phyloP scores from a whole-genome alignment of 2,888 invertebrate species.

The Sphaeridia pumilis region DNA sequence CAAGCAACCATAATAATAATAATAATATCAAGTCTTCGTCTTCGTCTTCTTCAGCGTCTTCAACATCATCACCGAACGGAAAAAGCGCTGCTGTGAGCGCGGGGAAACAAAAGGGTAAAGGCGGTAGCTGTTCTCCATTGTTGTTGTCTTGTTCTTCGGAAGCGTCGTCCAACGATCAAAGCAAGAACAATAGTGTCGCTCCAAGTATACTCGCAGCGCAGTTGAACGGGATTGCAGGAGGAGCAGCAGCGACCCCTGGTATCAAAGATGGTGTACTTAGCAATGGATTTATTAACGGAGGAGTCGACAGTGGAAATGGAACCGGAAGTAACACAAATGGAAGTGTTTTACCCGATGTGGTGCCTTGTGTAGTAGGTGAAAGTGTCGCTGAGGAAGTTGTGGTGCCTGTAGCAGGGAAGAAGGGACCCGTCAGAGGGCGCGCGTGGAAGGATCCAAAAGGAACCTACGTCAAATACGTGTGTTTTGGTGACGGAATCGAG shows the following conservation, averaged over 20 bases:
- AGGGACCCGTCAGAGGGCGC: constrained; percentile 37
- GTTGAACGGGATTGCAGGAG: no score
- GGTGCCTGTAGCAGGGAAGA: constrained; percentile 37
- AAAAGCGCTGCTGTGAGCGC: not conserved
- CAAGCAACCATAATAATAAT: no score
- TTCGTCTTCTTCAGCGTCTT: not conserved
- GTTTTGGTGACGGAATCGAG: constrained; percentile 37
- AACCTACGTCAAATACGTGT: constrained; percentile 37
- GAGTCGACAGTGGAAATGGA: not conserved
- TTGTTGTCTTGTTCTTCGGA: no score
- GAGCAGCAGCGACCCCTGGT: no score
- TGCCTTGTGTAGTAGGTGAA: not conserved
- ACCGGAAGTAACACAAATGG: not conserved
- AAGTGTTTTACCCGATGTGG: not conserved
- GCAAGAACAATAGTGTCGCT: not conserved
- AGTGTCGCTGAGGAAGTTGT: constrained; percentile 34
- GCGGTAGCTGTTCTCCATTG: no score
- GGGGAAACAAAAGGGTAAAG: not conserved
- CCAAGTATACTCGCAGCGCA: no score
- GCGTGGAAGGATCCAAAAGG: constrained; percentile 37
- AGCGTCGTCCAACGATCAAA: not conserved
- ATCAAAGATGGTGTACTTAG: no score
- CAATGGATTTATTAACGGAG: not conserved
- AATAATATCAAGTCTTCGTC: no score
- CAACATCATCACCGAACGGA: not conserved